Evolutionary conservation across 2,888 invertebrate species (phyloP).

Genomic region (Epistrophella euchroma): DNA sequence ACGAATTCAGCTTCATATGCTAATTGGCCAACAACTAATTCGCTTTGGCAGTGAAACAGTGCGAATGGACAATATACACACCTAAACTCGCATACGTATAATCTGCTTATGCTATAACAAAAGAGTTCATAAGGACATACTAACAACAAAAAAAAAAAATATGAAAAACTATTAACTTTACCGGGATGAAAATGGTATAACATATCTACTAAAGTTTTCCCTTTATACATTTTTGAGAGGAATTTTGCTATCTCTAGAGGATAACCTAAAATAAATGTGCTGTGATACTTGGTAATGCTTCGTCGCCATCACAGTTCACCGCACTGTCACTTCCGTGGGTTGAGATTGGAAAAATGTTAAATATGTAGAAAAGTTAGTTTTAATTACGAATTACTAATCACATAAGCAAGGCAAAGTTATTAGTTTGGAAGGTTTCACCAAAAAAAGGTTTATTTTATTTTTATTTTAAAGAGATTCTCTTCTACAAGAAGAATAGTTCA

Average conservation of each 20-base stretch:
- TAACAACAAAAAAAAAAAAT: background rate
- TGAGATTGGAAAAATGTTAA: constrained; percentile 62
- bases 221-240: constrained; percentile 20
- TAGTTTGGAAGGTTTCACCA: constrained; percentile 25
- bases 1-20: constrained; percentile 46
- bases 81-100: background rate
- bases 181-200: constrained; percentile 43
- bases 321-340: background rate
- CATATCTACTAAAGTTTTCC: constrained; percentile 47
- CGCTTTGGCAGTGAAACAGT: constrained; percentile 71
- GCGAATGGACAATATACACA: constrained; percentile 57
- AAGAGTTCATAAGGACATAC: constrained; percentile 36
- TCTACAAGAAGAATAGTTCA: background rate
- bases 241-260: constrained; percentile 27
- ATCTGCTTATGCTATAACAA: constrained; percentile 30
- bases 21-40: constrained; percentile 71
- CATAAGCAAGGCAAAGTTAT: constrained; percentile 53
- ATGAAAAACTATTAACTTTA: constrained; percentile 46
- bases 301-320: background rate
- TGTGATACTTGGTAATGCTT: constrained; percentile 38
- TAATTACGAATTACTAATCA: constrained; percentile 66
- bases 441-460: background rate
- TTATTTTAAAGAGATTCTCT: background rate
- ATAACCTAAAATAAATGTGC: constrained; percentile 53
- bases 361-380: constrained; percentile 65